Percentiles rank a stretch among this genome's conserved stretches.
Evolutionary conservation across 2,888 invertebrate genomes (phyloP).

Genomic region (Platycheirus rosarum): DNA sequence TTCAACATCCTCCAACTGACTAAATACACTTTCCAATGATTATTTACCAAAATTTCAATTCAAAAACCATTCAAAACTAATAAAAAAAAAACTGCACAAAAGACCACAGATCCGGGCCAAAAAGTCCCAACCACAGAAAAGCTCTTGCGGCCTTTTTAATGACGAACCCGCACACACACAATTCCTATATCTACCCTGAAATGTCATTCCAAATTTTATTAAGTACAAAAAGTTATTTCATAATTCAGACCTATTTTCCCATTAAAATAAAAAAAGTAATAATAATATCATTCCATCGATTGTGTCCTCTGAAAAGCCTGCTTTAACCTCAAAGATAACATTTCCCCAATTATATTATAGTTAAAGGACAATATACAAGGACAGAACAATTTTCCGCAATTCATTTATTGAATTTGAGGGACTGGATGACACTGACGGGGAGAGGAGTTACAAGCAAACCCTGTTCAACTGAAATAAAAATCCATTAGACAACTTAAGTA

Average conservation of each 20-base stretch:
- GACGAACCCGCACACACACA: conserved; percentile 1
- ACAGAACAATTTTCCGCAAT: conserved; percentile 41
- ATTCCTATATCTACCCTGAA: not conserved
- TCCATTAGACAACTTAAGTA: conserved; percentile 70
- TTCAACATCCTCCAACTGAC: not conserved
- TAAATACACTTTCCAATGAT: conserved; percentile 17
- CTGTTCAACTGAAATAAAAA: conserved; percentile 29
- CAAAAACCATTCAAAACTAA: conserved; percentile 28
- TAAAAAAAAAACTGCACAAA: not conserved
- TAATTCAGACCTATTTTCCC: conserved; percentile 48
- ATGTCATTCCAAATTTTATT: conserved; percentile 38
- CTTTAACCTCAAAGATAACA: conserved; percentile 45
- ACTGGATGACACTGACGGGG: not conserved
- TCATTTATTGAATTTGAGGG: conserved; percentile 45
- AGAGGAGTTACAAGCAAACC: not conserved
- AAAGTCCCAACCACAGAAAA: conserved; percentile 44
- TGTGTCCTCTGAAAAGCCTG: conserved; percentile 1
- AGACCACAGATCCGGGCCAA: conserved; percentile 26
- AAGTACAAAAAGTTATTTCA: conserved; percentile 56
- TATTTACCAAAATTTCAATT: conserved; percentile 30
- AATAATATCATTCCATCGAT: conserved; percentile 16
- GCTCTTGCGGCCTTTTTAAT: conserved; percentile 56
- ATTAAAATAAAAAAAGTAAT: conserved; percentile 37
- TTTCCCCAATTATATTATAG: conserved; percentile 9
- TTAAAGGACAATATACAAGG: conserved; percentile 13